These are phyloP conservation scores for Florisuga fusca DNA, from an alignment of 2,797 vertebrate species.

Conservation along the genomic window DNA sequence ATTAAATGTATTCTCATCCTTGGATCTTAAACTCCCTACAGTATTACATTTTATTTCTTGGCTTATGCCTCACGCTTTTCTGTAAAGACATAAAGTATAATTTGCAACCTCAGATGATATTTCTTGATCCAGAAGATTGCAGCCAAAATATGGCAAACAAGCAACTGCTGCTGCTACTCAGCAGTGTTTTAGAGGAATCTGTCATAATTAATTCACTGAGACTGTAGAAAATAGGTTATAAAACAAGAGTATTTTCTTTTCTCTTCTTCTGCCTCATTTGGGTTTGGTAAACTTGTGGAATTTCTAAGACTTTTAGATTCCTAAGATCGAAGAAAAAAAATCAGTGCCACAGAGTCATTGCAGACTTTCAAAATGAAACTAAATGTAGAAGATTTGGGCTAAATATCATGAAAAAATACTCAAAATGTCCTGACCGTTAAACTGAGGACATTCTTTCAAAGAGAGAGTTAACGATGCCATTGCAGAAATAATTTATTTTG, in stretches of 20 bases:
- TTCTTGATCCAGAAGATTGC: neutral
- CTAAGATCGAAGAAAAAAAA: neutral
- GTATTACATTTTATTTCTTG: neutral
- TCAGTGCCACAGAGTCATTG: neutral
- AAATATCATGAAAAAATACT: neutral
- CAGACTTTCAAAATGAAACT: neutral
- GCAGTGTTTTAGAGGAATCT: neutral
- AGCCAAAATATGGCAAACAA: neutral
- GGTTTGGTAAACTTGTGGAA: neutral
- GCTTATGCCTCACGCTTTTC: neutral
- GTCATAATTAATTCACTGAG: neutral
- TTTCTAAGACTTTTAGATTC: neutral
- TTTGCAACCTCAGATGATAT: neutral
- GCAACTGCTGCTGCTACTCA: neutral
- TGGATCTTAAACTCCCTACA: neutral
- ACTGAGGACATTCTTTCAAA: neutral
- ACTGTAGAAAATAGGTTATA: neutral
- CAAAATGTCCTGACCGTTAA: neutral
- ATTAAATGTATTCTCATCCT: conserved; percentile 19
- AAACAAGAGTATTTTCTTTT: neutral
- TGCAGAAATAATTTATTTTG: neutral
- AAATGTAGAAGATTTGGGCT: neutral
- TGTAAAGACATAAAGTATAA: neutral
- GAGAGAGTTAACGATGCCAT: neutral
- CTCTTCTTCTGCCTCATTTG: neutral